Base-by-base conservation (phyloP, 2,888 invertebrate species). In the Pinctada fucata region DNA sequence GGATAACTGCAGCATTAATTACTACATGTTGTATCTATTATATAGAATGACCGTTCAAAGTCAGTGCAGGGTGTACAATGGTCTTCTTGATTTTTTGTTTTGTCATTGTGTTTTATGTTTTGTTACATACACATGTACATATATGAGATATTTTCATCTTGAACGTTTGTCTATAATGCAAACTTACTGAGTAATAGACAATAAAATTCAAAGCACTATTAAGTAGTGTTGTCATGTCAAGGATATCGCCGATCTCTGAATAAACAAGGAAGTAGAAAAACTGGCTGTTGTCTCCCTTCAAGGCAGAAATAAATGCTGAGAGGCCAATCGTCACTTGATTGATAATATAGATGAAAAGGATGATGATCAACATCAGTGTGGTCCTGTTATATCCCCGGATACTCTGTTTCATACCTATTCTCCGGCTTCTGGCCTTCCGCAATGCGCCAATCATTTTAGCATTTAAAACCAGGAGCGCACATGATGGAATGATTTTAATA, bases 231-330 rank as follows among this genome's bases (percentile, higher is more conserved):
- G 49, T 16, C 13, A 74, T 13, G n/a, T 74, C 65, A 2, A 74
- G 31, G 3, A 74, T 13, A 0, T 74, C 65, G 10, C 74, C 74
- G 5, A 74, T 51, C 31, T 49, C 16, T 3, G 74, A 74, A 50
- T 66, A 74, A 3, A 64, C 50, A 6, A 74, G 51, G 51, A 74
- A 74, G 31, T 74, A 74, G 31, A 74, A 74, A 66, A 74, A 74
- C n/a, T 74, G 74, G 3, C 74, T 49, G 6, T 74, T 66, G 0
- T 16, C 51, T 16, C 65, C 66, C 49, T 64, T 48, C 2, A 74
- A 49, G 5, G 50, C 74, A 16, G 74, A 65, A 2, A 65, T 6
- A 31, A 74, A 74, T 45, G 74, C 74, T 0, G 74, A 64, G 3
- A 74, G 65, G 31, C 66, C 74, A 6, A 74, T 74, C 31, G 74